phyloP scores from a whole-genome alignment of 2,797 vertebrate genomes.

The Acanthopagrus latus region DNA sequence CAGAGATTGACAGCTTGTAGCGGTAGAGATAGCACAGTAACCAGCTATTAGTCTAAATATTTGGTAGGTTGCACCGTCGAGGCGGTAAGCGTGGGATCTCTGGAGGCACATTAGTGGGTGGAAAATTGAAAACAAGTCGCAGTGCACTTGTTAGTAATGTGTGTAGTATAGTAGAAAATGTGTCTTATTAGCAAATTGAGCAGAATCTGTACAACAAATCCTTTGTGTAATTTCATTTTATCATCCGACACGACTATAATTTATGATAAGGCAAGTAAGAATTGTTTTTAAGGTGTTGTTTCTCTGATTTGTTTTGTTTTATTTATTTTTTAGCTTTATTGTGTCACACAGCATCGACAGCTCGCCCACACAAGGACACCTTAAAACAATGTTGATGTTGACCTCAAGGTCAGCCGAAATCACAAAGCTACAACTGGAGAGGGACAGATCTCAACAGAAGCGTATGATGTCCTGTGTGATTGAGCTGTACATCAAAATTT shows the following conservation, averaged over 20 bases:
- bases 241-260: constrained; percentile 53
- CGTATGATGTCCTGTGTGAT: constrained; percentile 18
- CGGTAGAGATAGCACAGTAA: constrained; percentile 82
- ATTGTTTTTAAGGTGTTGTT: constrained; percentile 54
- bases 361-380: constrained; percentile 48
- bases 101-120: constrained; percentile 55
- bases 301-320: constrained; percentile 46
- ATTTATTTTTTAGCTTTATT: constrained; percentile 38
- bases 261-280: constrained; percentile 45
- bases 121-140: constrained; percentile 64
- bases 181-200: not conserved
- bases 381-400: constrained; percentile 69
- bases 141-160: constrained; percentile 42
- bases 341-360: constrained; percentile 43
- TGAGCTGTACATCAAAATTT: constrained; percentile 13
- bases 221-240: constrained; percentile 12
- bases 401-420: constrained; percentile 69
- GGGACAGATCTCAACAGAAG: constrained; percentile 22
- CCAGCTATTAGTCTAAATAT: constrained; percentile 86
- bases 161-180: not conserved
- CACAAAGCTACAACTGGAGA: constrained; percentile 42
- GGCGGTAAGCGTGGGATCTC: constrained; percentile 64
- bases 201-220: constrained; percentile 7
- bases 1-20: constrained; percentile 85
- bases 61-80: constrained; percentile 77